These are phyloP conservation scores for Epizoanthus illoricatus DNA, from an alignment of 92 coral and sea anemone genomes.

Conservation along the genomic window DNA sequence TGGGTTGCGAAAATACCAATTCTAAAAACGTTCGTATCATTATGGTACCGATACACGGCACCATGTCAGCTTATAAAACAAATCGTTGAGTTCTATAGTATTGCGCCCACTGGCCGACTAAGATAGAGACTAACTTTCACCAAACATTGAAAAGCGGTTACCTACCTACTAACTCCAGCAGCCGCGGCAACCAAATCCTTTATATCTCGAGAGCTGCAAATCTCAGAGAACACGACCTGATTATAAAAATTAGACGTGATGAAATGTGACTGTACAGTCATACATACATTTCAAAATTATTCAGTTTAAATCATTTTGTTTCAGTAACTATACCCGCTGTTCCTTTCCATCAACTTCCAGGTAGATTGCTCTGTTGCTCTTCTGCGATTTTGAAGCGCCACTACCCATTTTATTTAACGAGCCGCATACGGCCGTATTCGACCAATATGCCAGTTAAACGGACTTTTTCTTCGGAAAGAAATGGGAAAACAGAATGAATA, in stretches of 20 bases:
- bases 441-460: background rate
- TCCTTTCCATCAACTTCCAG: slow-evolving; percentile 34
- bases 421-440: background rate
- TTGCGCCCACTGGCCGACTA: no score
- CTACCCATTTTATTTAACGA: slow-evolving; percentile 11
- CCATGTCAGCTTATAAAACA: no score
- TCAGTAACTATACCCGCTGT: slow-evolving; percentile 8
- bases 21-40: no score
- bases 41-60: no score
- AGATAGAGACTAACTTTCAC: no score
- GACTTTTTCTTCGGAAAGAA: background rate
- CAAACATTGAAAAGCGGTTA: background rate
- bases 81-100: no score
- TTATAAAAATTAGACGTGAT: no score
- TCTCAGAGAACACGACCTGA: slow-evolving; percentile 35
- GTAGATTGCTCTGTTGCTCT: slow-evolving; percentile 8
- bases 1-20: no score
- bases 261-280: no score
- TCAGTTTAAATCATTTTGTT: background rate
- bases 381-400: slow-evolving; percentile 10
- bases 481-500: background rate
- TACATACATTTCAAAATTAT: background rate
- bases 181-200: slow-evolving; percentile 38
- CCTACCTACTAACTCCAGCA: slow-evolving; percentile 32
- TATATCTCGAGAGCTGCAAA: slow-evolving; percentile 28